phyloP scores from a whole-genome alignment of 2,797 vertebrate species.

The Hemitrygon akajei region DNA sequence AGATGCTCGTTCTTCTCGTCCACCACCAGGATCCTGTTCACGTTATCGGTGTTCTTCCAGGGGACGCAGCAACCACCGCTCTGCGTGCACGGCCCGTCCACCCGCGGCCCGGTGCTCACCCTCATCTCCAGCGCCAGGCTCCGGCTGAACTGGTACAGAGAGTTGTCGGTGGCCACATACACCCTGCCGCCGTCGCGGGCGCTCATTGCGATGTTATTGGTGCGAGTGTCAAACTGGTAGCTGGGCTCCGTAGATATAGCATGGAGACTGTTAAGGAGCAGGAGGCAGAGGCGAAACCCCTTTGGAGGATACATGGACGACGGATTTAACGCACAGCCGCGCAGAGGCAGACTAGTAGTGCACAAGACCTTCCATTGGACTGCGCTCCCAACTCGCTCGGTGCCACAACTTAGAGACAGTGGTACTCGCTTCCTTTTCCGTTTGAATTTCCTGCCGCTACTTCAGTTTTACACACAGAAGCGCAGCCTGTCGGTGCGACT shows the following conservation, averaged over 20 bases:
- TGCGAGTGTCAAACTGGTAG: not conserved
- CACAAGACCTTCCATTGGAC: not conserved
- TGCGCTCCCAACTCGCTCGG: no score
- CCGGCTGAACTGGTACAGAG: conserved; percentile 67
- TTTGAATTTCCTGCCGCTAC: conserved; percentile 7
- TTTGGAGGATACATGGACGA: not conserved
- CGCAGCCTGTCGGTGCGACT: no score
- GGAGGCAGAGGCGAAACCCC: not conserved
- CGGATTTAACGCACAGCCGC: not conserved
- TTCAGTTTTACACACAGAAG: not conserved
- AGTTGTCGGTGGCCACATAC: conserved; percentile 67
- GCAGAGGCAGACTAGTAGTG: no score
- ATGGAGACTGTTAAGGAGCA: not conserved
- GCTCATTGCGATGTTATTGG: conserved; percentile 65
- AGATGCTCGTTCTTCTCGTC: conserved; percentile 39
- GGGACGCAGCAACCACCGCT: conserved; percentile 38
- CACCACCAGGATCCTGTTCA: conserved; percentile 50
- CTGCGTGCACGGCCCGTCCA: not conserved
- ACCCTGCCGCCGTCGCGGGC: conserved; percentile 45
- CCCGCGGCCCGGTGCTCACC: not conserved
- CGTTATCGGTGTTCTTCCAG: conserved; percentile 25
- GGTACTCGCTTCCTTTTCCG: conserved; percentile 19
- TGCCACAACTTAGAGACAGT: not conserved
- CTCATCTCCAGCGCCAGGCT: conserved; percentile 48
- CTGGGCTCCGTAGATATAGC: not conserved